Percentiles rank a stretch among this genome's conserved stretches.
Evolutionary conservation across 2,113 vertebrate genomes (phyloP).

Genomic region (Paracanthobrama guichenoti): DNA sequence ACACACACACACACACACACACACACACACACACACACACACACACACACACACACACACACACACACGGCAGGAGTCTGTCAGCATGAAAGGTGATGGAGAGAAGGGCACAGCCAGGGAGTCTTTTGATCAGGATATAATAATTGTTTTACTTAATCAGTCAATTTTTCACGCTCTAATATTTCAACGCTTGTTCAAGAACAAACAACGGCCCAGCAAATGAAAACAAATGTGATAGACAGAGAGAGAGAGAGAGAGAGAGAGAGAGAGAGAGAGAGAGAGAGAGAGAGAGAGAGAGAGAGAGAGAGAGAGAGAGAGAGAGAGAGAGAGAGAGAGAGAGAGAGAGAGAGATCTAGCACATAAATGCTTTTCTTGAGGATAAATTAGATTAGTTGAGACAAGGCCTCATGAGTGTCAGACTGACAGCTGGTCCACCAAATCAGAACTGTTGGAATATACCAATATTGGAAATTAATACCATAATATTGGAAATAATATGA

Average conservation of each 20-base stretch:
- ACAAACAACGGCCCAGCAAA: constrained; percentile 17
- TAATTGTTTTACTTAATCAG: constrained; percentile 33
- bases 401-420: neutral
- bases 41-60: neutral
- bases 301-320: neutral
- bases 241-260: neutral
- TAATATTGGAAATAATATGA: too few relatives aligned
- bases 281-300: neutral
- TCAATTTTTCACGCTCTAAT: constrained; percentile 29
- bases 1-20: neutral
- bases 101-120: constrained; percentile 14
- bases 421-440: neutral
- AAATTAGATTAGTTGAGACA: constrained; percentile 16
- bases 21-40: neutral
- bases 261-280: neutral
- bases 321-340: too few relatives aligned
- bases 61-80: constrained; percentile 11
- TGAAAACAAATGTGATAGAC: constrained; percentile 12
- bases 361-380: constrained; percentile 4
- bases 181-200: constrained; percentile 1
- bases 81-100: constrained; percentile 25
- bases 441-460: too few relatives aligned
- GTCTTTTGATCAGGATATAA: constrained; percentile 37
- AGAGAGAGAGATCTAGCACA: neutral
- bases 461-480: too few relatives aligned